These are phyloP conservation scores for Brachionichthys hirsutus DNA, from an alignment of 2,113 vertebrate species.

Conservation along the genomic window DNA sequence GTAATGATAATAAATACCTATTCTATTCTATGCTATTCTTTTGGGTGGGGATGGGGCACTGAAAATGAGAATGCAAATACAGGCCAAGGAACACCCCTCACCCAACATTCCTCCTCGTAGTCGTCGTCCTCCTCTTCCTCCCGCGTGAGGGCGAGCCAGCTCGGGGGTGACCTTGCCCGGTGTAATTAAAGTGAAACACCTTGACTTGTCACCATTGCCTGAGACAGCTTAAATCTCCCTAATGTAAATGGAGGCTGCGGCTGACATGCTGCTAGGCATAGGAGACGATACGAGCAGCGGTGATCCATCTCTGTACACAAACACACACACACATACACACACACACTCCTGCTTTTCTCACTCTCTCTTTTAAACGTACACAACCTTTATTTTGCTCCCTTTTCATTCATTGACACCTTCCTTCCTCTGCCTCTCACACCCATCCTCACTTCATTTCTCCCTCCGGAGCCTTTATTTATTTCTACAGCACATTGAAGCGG, in stretches of 20 bases:
- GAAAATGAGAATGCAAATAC: constrained; percentile 71
- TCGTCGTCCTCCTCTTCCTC: constrained; percentile 44
- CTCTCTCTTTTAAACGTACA: constrained; percentile 8
- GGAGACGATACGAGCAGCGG: constrained; percentile 76
- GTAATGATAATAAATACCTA: no score
- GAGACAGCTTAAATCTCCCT: constrained; percentile 85
- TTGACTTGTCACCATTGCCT: constrained; percentile 83
- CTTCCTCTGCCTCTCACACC: constrained; percentile 37
- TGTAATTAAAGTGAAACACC: constrained; percentile 87
- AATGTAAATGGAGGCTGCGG: constrained; percentile 81
- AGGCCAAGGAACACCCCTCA: constrained; percentile 16
- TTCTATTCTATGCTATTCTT: no score
- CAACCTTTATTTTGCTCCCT: constrained; percentile 26
- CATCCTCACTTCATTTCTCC: constrained; percentile 41
- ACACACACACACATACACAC: constrained; percentile 24
- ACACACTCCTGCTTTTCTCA: not conserved
- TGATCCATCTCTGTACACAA: constrained; percentile 79
- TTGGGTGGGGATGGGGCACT: constrained; percentile 15
- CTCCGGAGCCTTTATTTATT: constrained; percentile 59
- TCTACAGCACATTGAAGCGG: constrained; percentile 43
- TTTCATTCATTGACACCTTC: constrained; percentile 34
- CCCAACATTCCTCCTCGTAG: constrained; percentile 16
- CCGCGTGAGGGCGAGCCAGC: constrained; percentile 66
- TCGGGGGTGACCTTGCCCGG: constrained; percentile 81
- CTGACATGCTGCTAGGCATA: constrained; percentile 75